Evolutionary conservation across 2,797 vertebrate species (phyloP), one percentile per base, ranked within the genome.

Genomic region (Scolopax bukidnonensis): DNA sequence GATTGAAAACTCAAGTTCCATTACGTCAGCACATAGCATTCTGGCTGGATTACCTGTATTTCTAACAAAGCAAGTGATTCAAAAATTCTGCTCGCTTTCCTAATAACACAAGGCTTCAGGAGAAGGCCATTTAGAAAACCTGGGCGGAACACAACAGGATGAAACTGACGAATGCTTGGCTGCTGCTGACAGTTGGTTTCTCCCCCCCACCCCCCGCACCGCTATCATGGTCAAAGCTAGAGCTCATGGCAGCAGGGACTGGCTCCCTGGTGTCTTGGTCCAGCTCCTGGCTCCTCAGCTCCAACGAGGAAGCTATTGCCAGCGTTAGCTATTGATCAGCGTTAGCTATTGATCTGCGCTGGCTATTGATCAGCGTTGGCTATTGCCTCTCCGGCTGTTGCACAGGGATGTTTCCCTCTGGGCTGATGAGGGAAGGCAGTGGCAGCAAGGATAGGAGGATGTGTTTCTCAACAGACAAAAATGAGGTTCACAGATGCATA

Each of bases 31-130:
- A 53, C 47, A 64, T 96, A 68, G 73, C 67, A 59, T 48, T 93
- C 86, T 56, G 68, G 88, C 78, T 88, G 87, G 53, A 84, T 84
- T 73, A 94, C 81, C 70, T 43, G 28, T 59, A 85, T 79, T 78
- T 80, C 75, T 93, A 83, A 57, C 92, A 95, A 84, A 95, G 93
- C 87, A 85, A 90, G 84, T 59, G 12, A 95, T 71, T 93, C 64
- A 79, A 43, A 91, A 83, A 87, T 48, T 84, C 93, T 82, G 70
- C 82, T 95, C n/a, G 3, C 89, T 86, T 86, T 86, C 68, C 92
- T 90, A 43, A 57, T 82, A 68, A 76, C 56, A 38, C 9, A 36
- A 93, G 83, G 43, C 61, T 85, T 93, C 68, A 50, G 47, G 68
- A 74, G 47, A 81, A 59, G 56, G 86, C 53, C 65, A 70, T 63